Base-by-base conservation (phyloP, 1,140 invertebrate genomes). In the Heliconius nattereri region DNA sequence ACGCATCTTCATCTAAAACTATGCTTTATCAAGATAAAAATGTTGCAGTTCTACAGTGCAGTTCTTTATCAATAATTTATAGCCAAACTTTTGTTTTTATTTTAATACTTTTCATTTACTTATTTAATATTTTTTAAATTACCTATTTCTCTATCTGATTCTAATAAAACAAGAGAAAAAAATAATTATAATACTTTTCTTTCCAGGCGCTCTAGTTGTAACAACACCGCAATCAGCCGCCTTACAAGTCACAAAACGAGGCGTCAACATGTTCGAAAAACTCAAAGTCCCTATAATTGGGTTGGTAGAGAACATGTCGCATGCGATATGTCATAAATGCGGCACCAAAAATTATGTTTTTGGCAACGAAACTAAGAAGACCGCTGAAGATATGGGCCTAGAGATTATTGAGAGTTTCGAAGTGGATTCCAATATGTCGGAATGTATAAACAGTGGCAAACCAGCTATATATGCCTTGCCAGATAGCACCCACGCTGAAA, bases 201-300 rank as follows among this genome's bases (percentile, higher is more conserved):
- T 85, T 88, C 76, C 90, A 95, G 97, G 97, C 37, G 97, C 96
- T 9, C 83, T 99, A 9, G 92, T 99, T 40, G 97, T 99, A 0
- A 98, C 97, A 20, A 98, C 98, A 2, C 98, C 98, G 1, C 98
- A 98, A 91, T 96, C 96, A 75, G 96, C 98, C 8, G 97, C 98
- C 0, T 85, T 98, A 7, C 96, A 98, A 87, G 98, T 98, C 52
- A 97, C 98, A 1, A 95, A 96, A 81, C 95, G 97, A 88, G 97
- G 97, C 52, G 96, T 96, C 3, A 96, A 96, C 81, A 98, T 98
- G 97, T 97, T 97, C 85, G 95, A 96, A 83, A 98, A 97, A 89
- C 90, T 98, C 6, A 95, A 97, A 75, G 95, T 98, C 74, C 97
- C 98, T 2, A 95, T 98, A 60, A 95, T 97, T 74, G 98, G 98